These are phyloP conservation scores for Nicator chloris DNA, from an alignment of 2,113 vertebrate genomes.

Conservation along the genomic window DNA sequence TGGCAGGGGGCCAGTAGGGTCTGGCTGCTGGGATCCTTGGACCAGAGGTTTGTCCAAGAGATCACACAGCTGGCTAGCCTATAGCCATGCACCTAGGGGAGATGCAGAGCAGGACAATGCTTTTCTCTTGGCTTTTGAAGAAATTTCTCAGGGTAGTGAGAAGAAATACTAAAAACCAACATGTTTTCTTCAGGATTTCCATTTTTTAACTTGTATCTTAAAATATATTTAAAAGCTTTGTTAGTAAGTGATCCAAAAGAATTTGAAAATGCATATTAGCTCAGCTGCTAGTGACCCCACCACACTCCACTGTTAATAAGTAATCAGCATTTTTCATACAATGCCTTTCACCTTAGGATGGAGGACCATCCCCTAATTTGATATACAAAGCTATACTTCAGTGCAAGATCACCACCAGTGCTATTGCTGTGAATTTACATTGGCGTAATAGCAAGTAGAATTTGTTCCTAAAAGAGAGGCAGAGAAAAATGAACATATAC, in stretches of 20 bases:
- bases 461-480: background rate
- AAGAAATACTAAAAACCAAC: background rate
- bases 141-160: background rate
- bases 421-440: background rate
- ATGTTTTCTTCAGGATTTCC: background rate
- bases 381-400: background rate
- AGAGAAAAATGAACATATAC: background rate
- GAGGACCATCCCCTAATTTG: background rate
- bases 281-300: background rate
- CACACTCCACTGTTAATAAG: background rate
- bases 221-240: background rate
- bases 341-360: background rate
- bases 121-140: background rate
- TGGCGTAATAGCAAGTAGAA: background rate
- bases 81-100: background rate
- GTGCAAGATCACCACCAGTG: background rate
- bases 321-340: background rate
- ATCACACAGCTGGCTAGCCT: background rate
- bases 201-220: background rate
- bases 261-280: background rate
- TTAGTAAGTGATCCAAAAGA: background rate
- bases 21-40: background rate
- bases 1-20: background rate
- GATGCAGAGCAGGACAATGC: background rate
- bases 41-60: background rate